phyloP scores from a whole-genome alignment of 1,140 invertebrate genomes.

The Temnothorax curvispinosus region DNA sequence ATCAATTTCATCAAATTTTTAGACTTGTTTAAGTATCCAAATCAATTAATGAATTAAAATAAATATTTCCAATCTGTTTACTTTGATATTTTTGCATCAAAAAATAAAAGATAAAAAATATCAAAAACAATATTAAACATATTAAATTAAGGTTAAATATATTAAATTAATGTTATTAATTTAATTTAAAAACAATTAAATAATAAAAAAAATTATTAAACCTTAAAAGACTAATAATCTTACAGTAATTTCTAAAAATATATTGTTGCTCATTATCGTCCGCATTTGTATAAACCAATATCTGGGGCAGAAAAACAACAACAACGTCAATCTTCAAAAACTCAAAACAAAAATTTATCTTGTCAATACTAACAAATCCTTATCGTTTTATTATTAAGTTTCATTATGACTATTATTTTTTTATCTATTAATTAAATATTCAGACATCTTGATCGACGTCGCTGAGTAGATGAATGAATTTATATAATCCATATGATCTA shows the following conservation, averaged over 20 bases:
- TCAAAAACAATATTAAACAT: not conserved
- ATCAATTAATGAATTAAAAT: conserved; percentile 2
- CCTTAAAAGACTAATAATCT: not conserved
- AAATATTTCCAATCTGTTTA: not conserved
- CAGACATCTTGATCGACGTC: not conserved
- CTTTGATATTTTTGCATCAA: not conserved
- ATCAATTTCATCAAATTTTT: not conserved
- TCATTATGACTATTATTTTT: not conserved
- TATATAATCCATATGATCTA: conserved; percentile 10
- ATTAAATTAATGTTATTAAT: not conserved
- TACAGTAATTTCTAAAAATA: not conserved
- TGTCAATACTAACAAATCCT: not conserved
- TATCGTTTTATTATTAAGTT: not conserved
- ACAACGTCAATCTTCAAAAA: conserved; percentile 19
- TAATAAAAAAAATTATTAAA: not conserved
- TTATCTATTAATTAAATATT: not conserved
- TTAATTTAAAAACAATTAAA: not conserved
- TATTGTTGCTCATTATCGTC: conserved; percentile 13
- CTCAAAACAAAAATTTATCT: not conserved
- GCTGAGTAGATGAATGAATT: not conserved
- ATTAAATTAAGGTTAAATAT: not conserved
- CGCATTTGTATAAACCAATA: conserved; percentile 16
- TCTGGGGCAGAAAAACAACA: not conserved
- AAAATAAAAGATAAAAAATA: not conserved
- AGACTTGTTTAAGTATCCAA: not conserved